Evolutionary conservation across 2,888 invertebrate species (phyloP).

Genomic region (Mythimna pallens): DNA sequence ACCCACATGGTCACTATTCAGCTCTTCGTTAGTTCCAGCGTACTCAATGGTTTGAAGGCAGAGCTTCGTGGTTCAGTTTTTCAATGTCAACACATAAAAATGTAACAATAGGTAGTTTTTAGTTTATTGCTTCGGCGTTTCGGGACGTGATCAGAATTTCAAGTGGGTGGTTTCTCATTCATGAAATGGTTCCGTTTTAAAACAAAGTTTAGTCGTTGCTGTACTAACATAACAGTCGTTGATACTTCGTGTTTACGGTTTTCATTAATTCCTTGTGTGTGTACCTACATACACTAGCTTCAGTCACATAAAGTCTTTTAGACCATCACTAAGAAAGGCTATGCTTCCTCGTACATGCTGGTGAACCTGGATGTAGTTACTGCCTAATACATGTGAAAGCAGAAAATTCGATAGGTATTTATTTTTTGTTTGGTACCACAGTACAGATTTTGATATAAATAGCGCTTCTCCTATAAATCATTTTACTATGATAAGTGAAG

Average conservation of each 20-base stretch:
- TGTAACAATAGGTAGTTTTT: not conserved
- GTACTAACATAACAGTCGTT: not conserved
- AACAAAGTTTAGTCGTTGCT: too few species aligned
- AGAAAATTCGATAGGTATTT: not conserved
- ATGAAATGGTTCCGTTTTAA: not conserved
- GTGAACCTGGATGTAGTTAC: not conserved
- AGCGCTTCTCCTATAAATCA: not conserved
- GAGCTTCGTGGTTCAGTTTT: not conserved
- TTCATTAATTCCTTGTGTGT: not conserved
- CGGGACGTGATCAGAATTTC: not conserved
- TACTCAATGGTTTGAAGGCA: not conserved
- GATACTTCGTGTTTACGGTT: not conserved
- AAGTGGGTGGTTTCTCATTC: slow-evolving; percentile 6
- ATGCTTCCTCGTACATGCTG: not conserved
- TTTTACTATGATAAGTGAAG: slow-evolving; percentile 41
- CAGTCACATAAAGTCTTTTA: not conserved
- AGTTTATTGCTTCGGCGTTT: slow-evolving; percentile 15
- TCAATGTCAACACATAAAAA: not conserved
- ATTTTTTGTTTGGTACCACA: not conserved
- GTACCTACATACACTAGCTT: not conserved
- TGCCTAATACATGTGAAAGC: not conserved
- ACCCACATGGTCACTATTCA: not conserved
- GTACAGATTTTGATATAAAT: not conserved
- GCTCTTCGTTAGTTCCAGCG: not conserved
- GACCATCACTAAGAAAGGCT: too few species aligned